Percentiles rank a stretch among this genome's conserved stretches.
These are phyloP conservation scores for Stichopus chloronotus DNA, from an alignment of 35 echinoderm and acorn worm genomes.

Conservation along the genomic window DNA sequence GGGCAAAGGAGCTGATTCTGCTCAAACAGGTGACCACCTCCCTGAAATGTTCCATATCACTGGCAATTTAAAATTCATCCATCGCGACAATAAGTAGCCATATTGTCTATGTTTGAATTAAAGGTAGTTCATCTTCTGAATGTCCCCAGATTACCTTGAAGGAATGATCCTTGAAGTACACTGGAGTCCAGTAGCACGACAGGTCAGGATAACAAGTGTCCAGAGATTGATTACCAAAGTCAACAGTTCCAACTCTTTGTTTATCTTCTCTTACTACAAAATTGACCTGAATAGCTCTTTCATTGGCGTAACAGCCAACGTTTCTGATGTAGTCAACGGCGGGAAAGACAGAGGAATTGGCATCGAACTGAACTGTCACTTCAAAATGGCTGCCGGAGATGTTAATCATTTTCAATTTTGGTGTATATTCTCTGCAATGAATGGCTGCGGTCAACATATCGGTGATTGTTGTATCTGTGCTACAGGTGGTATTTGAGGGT, in stretches of 20 bases:
- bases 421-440: no score
- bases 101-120: neutral
- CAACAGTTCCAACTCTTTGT: neutral
- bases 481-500: no score
- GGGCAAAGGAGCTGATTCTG: neutral
- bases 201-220: neutral
- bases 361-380: neutral
- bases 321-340: neutral
- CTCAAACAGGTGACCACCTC: neutral
- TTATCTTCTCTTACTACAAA: neutral
- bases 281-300: neutral
- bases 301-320: neutral
- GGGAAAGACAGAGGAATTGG: neutral
- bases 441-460: no score
- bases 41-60: neutral
- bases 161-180: neutral
- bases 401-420: neutral
- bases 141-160: neutral
- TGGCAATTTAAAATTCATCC: neutral
- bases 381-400: neutral
- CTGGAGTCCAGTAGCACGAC: constrained; percentile 14
- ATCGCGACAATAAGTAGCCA: neutral
- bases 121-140: neutral
- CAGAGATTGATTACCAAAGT: neutral
- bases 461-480: no score